phyloP scores from a whole-genome alignment of 2,113 vertebrate species.

The Abramis brama region DNA sequence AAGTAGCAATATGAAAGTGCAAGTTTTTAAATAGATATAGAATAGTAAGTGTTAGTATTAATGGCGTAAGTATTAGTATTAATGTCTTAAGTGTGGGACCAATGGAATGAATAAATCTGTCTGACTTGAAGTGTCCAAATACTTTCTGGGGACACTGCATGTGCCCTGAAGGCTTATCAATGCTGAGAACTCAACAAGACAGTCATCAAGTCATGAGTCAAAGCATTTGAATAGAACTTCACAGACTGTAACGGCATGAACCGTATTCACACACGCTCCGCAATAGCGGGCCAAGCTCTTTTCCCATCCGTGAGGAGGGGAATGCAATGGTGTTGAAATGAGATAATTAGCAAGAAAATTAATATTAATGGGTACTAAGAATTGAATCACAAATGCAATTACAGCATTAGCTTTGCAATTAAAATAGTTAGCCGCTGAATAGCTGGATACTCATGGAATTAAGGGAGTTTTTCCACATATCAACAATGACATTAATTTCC shows the following conservation, averaged over 20 bases:
- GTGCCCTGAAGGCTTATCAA: not conserved
- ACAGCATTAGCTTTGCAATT: constrained; percentile 86
- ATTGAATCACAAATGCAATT: constrained; percentile 86
- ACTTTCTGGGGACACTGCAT: not conserved
- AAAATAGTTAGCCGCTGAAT: constrained; percentile 79
- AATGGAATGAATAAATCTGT: not conserved
- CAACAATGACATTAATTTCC: constrained; percentile 73
- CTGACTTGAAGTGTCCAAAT: not conserved
- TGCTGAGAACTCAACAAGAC: not conserved
- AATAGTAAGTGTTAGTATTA: no score
- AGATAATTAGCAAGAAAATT: constrained; percentile 72
- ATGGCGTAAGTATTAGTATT: no score
- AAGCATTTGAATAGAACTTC: not conserved
- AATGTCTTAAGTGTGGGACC: not conserved
- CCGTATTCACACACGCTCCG: not conserved
- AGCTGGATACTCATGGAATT: constrained; percentile 80
- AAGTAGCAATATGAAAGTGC: no score
- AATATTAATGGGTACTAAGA: constrained; percentile 79
- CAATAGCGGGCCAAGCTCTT: constrained; percentile 1
- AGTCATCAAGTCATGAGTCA: constrained; percentile 1
- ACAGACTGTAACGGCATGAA: not conserved
- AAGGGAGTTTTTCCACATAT: constrained; percentile 77
- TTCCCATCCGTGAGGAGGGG: constrained; percentile 1
- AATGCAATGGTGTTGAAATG: constrained; percentile 51
- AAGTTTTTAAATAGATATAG: no score